Percentiles rank a stretch among this genome's conserved stretches.
Evolutionary conservation across 1,140 invertebrate genomes (phyloP).

Genomic region (Contarinia nasturtii): DNA sequence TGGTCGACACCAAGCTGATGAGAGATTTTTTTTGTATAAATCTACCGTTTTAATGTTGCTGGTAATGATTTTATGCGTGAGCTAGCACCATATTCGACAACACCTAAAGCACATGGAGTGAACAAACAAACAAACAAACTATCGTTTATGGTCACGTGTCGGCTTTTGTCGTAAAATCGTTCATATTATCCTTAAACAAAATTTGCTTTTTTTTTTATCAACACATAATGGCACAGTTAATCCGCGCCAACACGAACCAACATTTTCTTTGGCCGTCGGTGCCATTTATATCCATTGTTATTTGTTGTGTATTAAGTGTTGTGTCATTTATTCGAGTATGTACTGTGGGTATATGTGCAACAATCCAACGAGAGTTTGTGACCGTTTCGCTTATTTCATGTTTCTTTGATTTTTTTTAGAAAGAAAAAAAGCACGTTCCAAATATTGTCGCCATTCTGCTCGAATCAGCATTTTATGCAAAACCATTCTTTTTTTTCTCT

Average conservation of each 20-base stretch:
- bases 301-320: background rate
- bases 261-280: constrained; percentile 25
- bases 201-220: constrained; percentile 5
- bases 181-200: background rate
- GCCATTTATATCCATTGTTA: constrained; percentile 2
- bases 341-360: too few species aligned
- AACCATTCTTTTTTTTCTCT: background rate
- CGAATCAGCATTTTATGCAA: background rate
- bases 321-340: background rate
- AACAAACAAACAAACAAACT: too few species aligned
- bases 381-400: background rate
- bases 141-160: too few species aligned
- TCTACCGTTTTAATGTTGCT: too few species aligned
- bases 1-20: too few species aligned
- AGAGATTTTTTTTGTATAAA: too few species aligned
- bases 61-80: too few species aligned
- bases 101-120: too few species aligned
- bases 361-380: background rate
- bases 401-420: background rate
- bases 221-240: constrained; percentile 1
- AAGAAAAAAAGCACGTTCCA: background rate
- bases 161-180: too few species aligned
- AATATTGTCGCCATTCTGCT: background rate
- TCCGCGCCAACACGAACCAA: constrained; percentile 21
- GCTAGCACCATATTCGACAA: too few species aligned